phyloP scores from a whole-genome alignment of 2,797 vertebrate species.

The Choloepus didactylus region DNA sequence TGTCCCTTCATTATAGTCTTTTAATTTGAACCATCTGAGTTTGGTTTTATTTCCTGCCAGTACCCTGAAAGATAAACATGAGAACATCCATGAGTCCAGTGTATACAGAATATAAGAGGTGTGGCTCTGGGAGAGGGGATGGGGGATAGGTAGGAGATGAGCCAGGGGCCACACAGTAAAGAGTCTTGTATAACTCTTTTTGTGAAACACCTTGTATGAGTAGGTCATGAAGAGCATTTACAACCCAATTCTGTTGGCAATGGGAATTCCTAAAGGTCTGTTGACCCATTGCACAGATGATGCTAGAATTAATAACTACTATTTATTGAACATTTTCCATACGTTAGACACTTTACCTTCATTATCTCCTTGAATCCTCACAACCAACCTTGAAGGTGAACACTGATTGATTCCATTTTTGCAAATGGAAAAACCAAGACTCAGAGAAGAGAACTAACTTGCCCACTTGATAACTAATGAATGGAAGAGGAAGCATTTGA shows the following conservation, averaged over 20 bases:
- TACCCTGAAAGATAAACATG: background rate
- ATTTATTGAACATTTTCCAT: slow-evolving; percentile 23
- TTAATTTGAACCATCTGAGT: background rate
- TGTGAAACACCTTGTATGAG: background rate
- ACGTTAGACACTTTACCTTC: background rate
- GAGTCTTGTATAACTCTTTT: background rate
- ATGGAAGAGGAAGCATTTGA: slow-evolving; percentile 14
- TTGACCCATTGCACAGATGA: background rate
- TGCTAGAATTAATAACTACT: background rate
- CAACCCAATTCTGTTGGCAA: slow-evolving; percentile 18
- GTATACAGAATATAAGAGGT: slow-evolving; percentile 26
- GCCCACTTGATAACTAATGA: slow-evolving; percentile 7
- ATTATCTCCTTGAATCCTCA: slow-evolving; percentile 1
- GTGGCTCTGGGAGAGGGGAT: background rate
- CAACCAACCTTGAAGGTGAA: background rate
- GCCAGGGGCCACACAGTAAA: background rate
- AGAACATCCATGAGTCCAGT: background rate
- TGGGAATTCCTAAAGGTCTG: background rate
- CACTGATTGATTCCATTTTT: slow-evolving; percentile 4
- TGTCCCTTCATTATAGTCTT: background rate
- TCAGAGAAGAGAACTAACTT: slow-evolving; percentile 26
- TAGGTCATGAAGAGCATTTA: background rate
- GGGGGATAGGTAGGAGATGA: background rate
- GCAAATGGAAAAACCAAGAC: slow-evolving; percentile 21
- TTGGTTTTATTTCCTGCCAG: background rate